Conservation (phyloP, 2,888 invertebrate species). For the Phaonia tiefii region DNA sequence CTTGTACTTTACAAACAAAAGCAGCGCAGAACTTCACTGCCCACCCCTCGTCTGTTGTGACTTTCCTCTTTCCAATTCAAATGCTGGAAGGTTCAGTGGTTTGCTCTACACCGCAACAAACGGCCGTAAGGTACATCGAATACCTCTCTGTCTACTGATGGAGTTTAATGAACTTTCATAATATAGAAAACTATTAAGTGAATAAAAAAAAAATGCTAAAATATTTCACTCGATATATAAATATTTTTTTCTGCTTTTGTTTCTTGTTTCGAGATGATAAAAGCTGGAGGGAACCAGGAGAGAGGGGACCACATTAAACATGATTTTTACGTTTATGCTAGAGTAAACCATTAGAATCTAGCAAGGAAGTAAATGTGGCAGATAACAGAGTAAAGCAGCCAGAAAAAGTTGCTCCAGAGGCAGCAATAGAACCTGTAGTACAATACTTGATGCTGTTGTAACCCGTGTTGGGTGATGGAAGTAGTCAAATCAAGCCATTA, state of each 20-base stretch:
- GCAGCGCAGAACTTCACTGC: neutral
- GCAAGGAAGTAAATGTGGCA: slow-evolving; percentile 58
- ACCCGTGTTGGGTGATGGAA: no score
- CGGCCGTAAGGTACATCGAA: slow-evolving; percentile 53
- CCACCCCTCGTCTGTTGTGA: no score
- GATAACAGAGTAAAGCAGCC: slow-evolving; percentile 37
- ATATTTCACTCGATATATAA: slow-evolving; percentile 40
- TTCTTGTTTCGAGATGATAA: neutral
- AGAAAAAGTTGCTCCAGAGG: neutral
- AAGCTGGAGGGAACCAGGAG: slow-evolving; percentile 1
- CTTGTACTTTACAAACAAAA: slow-evolving; percentile 34
- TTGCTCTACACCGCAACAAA: slow-evolving; percentile 38
- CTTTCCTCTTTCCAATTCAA: neutral
- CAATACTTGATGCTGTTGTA: no score
- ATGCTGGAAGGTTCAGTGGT: slow-evolving; percentile 32
- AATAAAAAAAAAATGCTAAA: slow-evolving; percentile 45
- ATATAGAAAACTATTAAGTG: slow-evolving; percentile 58
- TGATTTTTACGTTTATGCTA: slow-evolving; percentile 34
- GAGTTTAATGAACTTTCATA: slow-evolving; percentile 59
- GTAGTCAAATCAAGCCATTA: no score
- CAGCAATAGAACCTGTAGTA: no score
- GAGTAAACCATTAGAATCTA: slow-evolving; percentile 62
- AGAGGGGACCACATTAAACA: slow-evolving; percentile 11
- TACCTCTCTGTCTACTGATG: slow-evolving; percentile 19
- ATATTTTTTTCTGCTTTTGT: no score